Evolutionary conservation across 2,888 invertebrate genomes (phyloP), one percentile per base, ranked within the genome.

Genomic region (Pseudococcus longispinus): DNA sequence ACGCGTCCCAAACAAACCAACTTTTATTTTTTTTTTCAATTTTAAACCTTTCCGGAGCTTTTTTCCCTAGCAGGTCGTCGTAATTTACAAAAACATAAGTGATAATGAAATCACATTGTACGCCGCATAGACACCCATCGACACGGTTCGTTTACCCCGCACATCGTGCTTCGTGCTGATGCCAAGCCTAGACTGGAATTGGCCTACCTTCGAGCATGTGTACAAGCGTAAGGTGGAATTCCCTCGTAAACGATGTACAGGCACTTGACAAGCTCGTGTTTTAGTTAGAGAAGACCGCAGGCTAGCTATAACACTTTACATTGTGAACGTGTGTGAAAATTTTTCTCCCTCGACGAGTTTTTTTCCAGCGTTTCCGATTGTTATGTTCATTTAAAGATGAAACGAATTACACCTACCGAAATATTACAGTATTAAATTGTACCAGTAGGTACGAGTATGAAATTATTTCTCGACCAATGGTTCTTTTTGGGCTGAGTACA

Each of bases 131-230:
- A 46, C 44, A 46, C 1, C 15, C 44, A 46, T 13, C 44, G 44
- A 46, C 44, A 46, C 44, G 44, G 44, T 46, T 46, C 44, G 44
- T 46, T 46, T 46, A 46, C 1, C 44, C 13, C 44, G 44, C 44
- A 37, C 37, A 37, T 37, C 37, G 37, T 8, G 5, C 15, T 13
- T 13, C 26, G 23, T 0, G 44, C 44, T 13, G 13, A 32, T 37
- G 77, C 77, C 77, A 77, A 37, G 18, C 55, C 32, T 37, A 84
- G 84, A 84, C 60, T 84, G 84, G 84, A 83, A 84, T 32, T 84
- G 84, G 84, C 32, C 84, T 84, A 84, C 60, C 51, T 51, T 60
- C 23, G 65, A 60, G 29, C 46, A 29, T 32, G 23, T 29, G 55
- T n/a, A 46, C 13, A 5, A 2, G 4, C 2, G 55, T 84, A 29